Base-by-base conservation (phyloP, 2,888 invertebrate genomes). In the Steinernema hermaphroditum region DNA sequence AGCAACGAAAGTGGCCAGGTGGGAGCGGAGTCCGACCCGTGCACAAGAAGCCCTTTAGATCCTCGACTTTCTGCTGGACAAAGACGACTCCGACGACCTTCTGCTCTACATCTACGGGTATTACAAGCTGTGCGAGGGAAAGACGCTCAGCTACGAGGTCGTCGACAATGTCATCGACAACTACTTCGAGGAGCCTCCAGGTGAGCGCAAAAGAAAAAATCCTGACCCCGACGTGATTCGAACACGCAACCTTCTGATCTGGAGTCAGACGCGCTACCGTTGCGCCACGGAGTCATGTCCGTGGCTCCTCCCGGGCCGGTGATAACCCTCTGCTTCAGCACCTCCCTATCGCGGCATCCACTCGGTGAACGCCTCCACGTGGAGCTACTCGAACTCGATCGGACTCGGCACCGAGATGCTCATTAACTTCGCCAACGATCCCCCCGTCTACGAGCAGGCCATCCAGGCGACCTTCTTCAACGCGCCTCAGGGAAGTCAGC, bases 221-320 rank as follows among this genome's bases (percentile, higher is more conserved):
- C 81, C 87, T 92, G 93, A 93, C 92, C 93, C 92, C 92, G 92
- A 93, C 92, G 93, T 93, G 93, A 93, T 92, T 93, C 92, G 93
- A 93, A 93, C 93, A 93, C 93, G 93, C 93, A 93, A 92, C 93
- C 93, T 93, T 93, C 93, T 93, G 93, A 93, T 93, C 93, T 93
- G 93, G 93, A 93, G 93, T 93, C 93, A 93, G 93, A 93, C 93
- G 93, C 93, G 93, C 93, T 93, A 93, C 93, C 93, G 92, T 93
- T 93, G 93, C 93, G 93, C 93, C 93, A 93, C 93, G 92, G 92
- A 92, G 92, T 92, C 92, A 49, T n/a, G 41, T 41, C 14, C 41
- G 14, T 8, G n/a, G n/a, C n/a, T n/a, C n/a, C n/a, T n/a, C n/a
- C n/a, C n/a, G n/a, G n/a, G n/a, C n/a, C n/a, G n/a, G n/a, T 37